A percentile compares a stretch with the other conserved stretches of the same genome.
Evolutionary conservation across 2,113 vertebrate species (phyloP).

Genomic region (Acanthisitta chloris): DNA sequence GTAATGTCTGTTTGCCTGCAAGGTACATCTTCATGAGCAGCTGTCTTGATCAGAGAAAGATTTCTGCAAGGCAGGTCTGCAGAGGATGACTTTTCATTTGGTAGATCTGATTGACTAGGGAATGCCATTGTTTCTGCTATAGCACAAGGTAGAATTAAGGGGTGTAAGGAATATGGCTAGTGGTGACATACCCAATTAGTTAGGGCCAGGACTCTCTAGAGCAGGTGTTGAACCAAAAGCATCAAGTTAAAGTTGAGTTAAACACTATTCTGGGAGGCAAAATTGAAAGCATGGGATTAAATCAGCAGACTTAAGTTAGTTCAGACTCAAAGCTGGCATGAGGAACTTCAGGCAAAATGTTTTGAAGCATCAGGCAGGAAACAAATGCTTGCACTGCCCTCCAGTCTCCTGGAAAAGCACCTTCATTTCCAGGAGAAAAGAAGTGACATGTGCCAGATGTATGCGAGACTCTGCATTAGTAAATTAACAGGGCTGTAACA

Average conservation of each 20-base stretch:
- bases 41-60: not conserved
- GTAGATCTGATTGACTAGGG: not conserved
- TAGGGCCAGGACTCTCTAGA: not conserved
- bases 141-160: not conserved
- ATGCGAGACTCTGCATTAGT: slow-evolving; percentile 52
- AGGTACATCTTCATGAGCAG: not conserved
- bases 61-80: not conserved
- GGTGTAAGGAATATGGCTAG: not conserved
- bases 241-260: not conserved
- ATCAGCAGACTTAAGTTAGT: not conserved
- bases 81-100: not conserved
- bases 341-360: not conserved
- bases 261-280: not conserved
- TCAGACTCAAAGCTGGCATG: not conserved
- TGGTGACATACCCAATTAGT: not conserved
- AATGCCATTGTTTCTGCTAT: not conserved
- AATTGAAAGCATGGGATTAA: not conserved
- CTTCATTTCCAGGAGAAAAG: slow-evolving; percentile 51
- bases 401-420: slow-evolving; percentile 46
- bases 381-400: slow-evolving; percentile 48
- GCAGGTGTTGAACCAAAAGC: not conserved
- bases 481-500: slow-evolving; percentile 64
- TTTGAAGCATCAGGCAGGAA: slow-evolving; percentile 43
- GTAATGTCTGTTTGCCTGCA: not conserved
- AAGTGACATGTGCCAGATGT: slow-evolving; percentile 65